phyloP scores from a whole-genome alignment of 2,888 invertebrate genomes.

The Dynastes grantii region DNA sequence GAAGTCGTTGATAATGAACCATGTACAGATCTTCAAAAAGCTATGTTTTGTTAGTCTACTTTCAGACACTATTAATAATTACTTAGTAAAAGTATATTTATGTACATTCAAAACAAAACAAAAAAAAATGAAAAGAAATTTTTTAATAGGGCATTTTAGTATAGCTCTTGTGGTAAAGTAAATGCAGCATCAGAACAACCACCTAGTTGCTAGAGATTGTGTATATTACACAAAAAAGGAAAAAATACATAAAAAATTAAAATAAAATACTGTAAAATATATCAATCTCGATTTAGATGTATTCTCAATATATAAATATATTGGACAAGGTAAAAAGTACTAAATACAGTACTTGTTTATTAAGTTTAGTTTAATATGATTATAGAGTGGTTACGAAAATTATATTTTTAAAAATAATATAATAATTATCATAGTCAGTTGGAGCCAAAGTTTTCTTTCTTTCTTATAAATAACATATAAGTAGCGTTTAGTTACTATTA shows the following conservation, averaged over 20 bases:
- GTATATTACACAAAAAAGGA: constrained; percentile 49
- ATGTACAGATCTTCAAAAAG: constrained; percentile 34
- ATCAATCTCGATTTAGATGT: constrained; percentile 56
- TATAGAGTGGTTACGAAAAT: constrained; percentile 55
- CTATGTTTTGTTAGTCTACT: constrained; percentile 26
- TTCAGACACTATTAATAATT: constrained; percentile 31
- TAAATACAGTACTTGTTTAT: constrained; percentile 53
- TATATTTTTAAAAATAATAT: constrained; percentile 48
- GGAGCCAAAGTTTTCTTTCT: constrained; percentile 58
- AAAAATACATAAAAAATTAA: constrained; percentile 20
- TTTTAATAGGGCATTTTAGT: constrained; percentile 60
- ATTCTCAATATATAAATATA: constrained; percentile 60
- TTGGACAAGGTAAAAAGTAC: constrained; percentile 61
- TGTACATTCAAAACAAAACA: constrained; percentile 47
- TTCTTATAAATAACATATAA: constrained; percentile 43
- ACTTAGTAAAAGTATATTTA: constrained; percentile 50
- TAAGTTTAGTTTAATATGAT: constrained; percentile 54
- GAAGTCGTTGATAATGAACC: neutral
- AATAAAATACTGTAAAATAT: constrained; percentile 52
- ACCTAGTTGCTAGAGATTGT: constrained; percentile 58
- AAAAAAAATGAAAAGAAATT: constrained; percentile 37
- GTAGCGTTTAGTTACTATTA: constrained; percentile 48
- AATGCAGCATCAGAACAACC: constrained; percentile 58
- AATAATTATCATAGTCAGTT: constrained; percentile 56
- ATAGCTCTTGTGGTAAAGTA: constrained; percentile 56